Percentiles rank a stretch among this genome's conserved stretches.
These are phyloP conservation scores for Leuciscus idus DNA, from an alignment of 2,113 vertebrate species.

Conservation along the genomic window DNA sequence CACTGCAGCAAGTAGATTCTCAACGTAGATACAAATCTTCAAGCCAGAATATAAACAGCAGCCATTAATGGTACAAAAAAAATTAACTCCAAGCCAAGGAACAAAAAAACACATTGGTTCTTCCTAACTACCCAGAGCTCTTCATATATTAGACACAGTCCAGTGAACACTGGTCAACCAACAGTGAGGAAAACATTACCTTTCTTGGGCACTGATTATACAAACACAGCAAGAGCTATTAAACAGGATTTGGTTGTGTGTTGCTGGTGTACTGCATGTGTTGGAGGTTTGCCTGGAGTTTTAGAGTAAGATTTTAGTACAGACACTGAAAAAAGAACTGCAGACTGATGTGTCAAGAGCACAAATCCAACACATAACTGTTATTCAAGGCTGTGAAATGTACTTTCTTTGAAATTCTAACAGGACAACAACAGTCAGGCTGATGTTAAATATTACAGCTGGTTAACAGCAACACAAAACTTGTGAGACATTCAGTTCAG, in stretches of 20 bases:
- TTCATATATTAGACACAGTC: slow-evolving; percentile 8
- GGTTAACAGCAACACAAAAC: not conserved
- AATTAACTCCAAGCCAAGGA: not conserved
- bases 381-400: not conserved
- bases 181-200: not conserved
- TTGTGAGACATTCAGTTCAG: not conserved
- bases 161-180: slow-evolving; percentile 7
- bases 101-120: not conserved
- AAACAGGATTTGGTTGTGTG: not conserved
- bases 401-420: not conserved
- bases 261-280: not conserved
- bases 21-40: not conserved
- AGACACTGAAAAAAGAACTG: not conserved
- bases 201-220: slow-evolving; percentile 19
- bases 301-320: not conserved
- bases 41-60: not conserved
- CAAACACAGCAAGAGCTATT: slow-evolving; percentile 3
- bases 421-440: not conserved
- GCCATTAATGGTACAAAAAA: not conserved
- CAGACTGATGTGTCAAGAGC: not conserved
- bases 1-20: not conserved
- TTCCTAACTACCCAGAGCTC: not conserved
- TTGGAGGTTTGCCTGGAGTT: slow-evolving; percentile 10
- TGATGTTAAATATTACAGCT: not conserved
- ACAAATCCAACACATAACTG: not conserved